Evolutionary conservation across 2,797 vertebrate genomes (phyloP), one percentile per base, ranked within the genome.

Genomic region (Tauraco hartlaubi): DNA sequence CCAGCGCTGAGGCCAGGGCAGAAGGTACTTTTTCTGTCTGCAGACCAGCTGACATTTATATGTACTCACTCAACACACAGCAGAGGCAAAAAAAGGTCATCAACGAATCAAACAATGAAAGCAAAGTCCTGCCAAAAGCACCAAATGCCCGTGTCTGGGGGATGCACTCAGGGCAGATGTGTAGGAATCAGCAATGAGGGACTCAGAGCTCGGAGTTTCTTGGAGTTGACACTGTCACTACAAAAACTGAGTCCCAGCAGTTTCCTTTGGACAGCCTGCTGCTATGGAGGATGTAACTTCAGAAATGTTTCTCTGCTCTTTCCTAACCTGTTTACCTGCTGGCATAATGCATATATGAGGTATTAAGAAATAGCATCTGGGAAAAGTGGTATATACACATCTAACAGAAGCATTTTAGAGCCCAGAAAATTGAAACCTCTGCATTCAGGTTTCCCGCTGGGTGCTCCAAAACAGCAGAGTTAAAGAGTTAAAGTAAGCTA

Each of bases 331-430:
- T 58, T 92, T 86, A 76, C 73, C 29, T 68, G 46, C 39, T 88
- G 79, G 67, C 46, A 75, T 28, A 31, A 44, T 0, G 1, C 31
- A 12, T 52, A 5, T 23, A 59, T 35, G 56, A 13, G 22, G 18
- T 41, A 33, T 58, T 69, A 72, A 77, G 75, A 67, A 94, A 63
- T 8, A 69, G 21, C 56, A 51, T 46, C 80, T 73, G 52, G 73
- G 41, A 71, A 79, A 79, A 78, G 9, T 10, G 54, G 49, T 76
- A 48, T 11, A 35, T 29, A 28, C 10, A 5, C 55, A 35, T 73
- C 84, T 71, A 87, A 72, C 35, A 62, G 74, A 59, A 88, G 19
- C 7, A 37, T 86, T 90, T 92, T 52, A 63, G 67, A 73, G 21
- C 41, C 21, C 46, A 33, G 19, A 77, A 29, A 75, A 90, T 15